Conservation (phyloP, 1,140 invertebrate species). For the Pseudobourletiella spinata region DNA sequence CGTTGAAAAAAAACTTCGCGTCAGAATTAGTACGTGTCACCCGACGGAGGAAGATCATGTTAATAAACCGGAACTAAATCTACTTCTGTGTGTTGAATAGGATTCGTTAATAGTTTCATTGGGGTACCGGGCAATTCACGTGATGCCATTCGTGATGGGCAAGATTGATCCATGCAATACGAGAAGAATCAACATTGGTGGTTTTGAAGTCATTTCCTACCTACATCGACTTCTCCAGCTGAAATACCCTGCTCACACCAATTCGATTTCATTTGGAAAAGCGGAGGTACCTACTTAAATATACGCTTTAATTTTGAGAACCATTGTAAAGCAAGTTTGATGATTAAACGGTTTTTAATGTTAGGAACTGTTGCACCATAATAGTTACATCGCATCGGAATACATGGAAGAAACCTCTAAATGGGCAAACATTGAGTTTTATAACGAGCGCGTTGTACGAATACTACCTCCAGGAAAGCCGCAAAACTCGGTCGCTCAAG, state of each 20-base stretch:
- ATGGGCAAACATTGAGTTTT: slow-evolving; percentile 71
- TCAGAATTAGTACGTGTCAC: slow-evolving; percentile 26
- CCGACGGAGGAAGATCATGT: no score
- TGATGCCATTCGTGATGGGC: slow-evolving; percentile 69
- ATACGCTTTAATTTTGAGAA: no score
- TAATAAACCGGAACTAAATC: no score
- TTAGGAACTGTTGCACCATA: slow-evolving; percentile 69
- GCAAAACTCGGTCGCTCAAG: slow-evolving; percentile 44
- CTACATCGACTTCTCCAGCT: slow-evolving; percentile 84
- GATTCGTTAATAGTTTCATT: slow-evolving; percentile 69
- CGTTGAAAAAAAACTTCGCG: slow-evolving; percentile 56
- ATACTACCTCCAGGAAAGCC: slow-evolving; percentile 73
- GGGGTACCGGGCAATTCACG: slow-evolving; percentile 78
- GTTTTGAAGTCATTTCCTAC: slow-evolving; percentile 73
- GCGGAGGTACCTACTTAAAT: slow-evolving; percentile 67
- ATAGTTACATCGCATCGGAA: slow-evolving; percentile 65
- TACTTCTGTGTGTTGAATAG: no score
- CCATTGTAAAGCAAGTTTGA: no score
- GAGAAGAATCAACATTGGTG: slow-evolving; percentile 76
- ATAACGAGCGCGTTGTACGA: slow-evolving; percentile 70
- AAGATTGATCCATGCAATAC: slow-evolving; percentile 57
- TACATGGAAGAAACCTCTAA: slow-evolving; percentile 67
- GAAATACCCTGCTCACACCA: slow-evolving; percentile 84
- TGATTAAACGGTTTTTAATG: slow-evolving; percentile 1
- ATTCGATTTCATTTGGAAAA: slow-evolving; percentile 72